Percentiles rank a stretch among this genome's conserved stretches.
phyloP scores from a whole-genome alignment of 2,888 invertebrate genomes.

The Pachymerium ferrugineum region DNA sequence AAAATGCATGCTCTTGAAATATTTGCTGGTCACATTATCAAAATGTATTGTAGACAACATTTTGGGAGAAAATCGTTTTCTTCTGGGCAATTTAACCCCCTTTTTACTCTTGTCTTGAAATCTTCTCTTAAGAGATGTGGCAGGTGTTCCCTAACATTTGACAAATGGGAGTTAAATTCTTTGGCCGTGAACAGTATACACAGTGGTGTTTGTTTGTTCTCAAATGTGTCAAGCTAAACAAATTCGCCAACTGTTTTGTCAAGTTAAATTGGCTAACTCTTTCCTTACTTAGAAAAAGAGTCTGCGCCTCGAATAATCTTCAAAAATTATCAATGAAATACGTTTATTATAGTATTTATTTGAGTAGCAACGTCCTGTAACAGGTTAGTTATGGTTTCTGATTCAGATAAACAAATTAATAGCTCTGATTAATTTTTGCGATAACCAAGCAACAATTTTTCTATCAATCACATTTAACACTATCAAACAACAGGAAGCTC shows the following conservation, averaged over 20 bases:
- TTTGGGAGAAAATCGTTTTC: neutral
- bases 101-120: neutral
- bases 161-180: neutral
- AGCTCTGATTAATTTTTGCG: neutral
- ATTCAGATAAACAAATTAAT: neutral
- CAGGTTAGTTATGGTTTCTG: too few species aligned
- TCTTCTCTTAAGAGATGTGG: neutral
- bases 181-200: neutral
- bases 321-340: too few species aligned
- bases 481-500: neutral
- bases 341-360: too few species aligned
- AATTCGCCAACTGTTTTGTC: neutral
- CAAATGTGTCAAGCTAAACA: neutral
- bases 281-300: too few species aligned
- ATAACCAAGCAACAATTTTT: neutral
- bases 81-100: neutral
- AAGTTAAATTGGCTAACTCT: neutral
- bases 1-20: neutral
- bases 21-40: neutral
- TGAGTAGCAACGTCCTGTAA: too few species aligned
- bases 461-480: neutral
- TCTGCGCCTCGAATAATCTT: too few species aligned
- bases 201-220: neutral
- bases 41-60: neutral
- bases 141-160: neutral